Evolutionary conservation across 2,888 invertebrate genomes (phyloP), one percentile per base, ranked within the genome.

Genomic region (Byasa hedistus): DNA sequence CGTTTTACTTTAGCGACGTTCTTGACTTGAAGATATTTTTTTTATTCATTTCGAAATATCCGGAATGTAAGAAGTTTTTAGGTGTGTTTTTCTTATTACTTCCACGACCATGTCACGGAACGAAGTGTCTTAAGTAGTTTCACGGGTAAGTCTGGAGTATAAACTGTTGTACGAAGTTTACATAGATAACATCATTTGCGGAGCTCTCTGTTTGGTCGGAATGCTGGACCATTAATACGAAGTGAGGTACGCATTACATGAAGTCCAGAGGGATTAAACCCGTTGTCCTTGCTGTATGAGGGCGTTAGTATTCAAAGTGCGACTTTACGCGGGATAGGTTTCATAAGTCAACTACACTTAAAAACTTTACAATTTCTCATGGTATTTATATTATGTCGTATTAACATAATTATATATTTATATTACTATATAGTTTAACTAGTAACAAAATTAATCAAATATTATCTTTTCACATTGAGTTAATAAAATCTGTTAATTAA

Each of bases 231-330:
- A 66, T 63, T 64, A 67, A 66, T 63, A 63, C 58, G 55, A 62
- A 58, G 54, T 66, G 61, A 66, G 62, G 63, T 63, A 56, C 59
- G 63, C 63, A 51, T 66, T 58, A 63, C 51, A 24, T 15, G n/a
- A 54, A 63, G 58, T 66, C 66, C 59, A 63, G 55, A 55, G 66
- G 62, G 66, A 62, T 62, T 66, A 66, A 66, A 58, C 57, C 62
- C 66, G 62, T 52, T 59, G 66, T 66, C 62, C 62, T 54, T 54
- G 61, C 54, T 54, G 57, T 59, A 39, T 66, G 44, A 52, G 58
- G 36, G 55, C 61, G 62, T 66, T 62, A 62, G 62, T 66, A 62
- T 66, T 66, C 62, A 39, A 58, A 48, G 44, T 59, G 48, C 48
- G 57, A 66, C 61, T 66, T 66, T 52, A 52, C 52, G 23, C 24